phyloP scores from a whole-genome alignment of 2,113 vertebrate genomes.

The Notarius quadriscutis region DNA sequence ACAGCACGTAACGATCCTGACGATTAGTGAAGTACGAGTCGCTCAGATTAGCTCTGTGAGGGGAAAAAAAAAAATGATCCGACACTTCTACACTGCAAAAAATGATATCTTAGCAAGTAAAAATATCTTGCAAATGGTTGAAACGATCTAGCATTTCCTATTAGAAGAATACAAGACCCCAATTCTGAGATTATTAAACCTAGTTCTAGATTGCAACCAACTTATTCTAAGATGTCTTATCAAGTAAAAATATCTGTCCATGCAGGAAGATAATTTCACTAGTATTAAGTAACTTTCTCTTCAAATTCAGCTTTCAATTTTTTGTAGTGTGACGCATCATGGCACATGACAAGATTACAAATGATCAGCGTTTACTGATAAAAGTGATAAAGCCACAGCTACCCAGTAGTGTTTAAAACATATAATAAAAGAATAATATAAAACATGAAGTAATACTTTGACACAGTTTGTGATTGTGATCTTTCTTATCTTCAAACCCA shows the following conservation, averaged over 20 bases:
- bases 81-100: neutral
- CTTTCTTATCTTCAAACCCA: neutral
- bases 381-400: neutral
- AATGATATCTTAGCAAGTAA: no score
- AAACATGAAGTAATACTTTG: neutral
- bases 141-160: no score
- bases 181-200: no score
- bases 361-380: neutral
- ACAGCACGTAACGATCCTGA: conserved; percentile 94
- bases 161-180: no score
- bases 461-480: neutral
- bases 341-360: neutral
- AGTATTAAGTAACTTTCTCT: no score
- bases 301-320: no score
- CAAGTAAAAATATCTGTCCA: no score
- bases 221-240: no score
- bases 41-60: conserved; percentile 88
- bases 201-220: no score
- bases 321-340: neutral
- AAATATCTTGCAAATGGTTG: no score
- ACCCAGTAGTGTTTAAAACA: neutral
- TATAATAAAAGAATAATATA: neutral
- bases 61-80: neutral
- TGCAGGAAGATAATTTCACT: no score
- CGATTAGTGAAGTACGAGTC: conserved; percentile 98